Percentiles rank a stretch among this genome's conserved stretches.
Conservation (phyloP, 1,140 invertebrate genomes). For the Monochamus saltuarius region DNA sequence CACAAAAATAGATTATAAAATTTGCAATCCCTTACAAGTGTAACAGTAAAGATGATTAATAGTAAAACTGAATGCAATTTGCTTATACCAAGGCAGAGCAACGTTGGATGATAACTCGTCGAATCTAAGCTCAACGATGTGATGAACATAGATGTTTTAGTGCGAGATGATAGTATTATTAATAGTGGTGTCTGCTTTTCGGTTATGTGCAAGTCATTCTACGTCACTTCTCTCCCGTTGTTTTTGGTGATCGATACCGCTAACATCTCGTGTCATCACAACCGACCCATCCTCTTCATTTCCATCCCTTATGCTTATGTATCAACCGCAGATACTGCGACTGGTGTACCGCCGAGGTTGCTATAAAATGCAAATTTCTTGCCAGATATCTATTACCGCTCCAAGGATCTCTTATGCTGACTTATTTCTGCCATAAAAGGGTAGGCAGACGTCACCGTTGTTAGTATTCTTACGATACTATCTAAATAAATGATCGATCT, state of each 20-base stretch:
- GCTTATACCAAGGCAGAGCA: neutral
- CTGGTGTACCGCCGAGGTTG: slow-evolving; percentile 3
- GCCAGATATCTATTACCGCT: slow-evolving; percentile 1
- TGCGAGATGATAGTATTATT: slow-evolving; percentile 35
- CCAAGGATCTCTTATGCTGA: neutral
- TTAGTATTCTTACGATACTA: too few relatives aligned
- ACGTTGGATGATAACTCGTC: slow-evolving; percentile 6
- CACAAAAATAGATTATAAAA: slow-evolving; percentile 12
- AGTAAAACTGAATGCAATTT: slow-evolving; percentile 13
- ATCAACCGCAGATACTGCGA: slow-evolving; percentile 7
- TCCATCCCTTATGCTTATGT: slow-evolving; percentile 1
- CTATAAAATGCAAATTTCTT: slow-evolving; percentile 6
- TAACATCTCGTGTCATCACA: slow-evolving; percentile 48
- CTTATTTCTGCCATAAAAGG: too few relatives aligned
- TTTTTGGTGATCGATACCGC: slow-evolving; percentile 48
- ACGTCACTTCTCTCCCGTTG: slow-evolving; percentile 47
- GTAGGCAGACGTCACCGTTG: too few relatives aligned
- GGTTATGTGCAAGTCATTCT: slow-evolving; percentile 50
- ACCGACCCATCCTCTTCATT: slow-evolving; percentile 20
- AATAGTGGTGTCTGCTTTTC: slow-evolving; percentile 48
- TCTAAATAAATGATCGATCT: too few relatives aligned
- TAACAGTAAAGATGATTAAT: slow-evolving; percentile 17
- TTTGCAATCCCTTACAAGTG: slow-evolving; percentile 16
- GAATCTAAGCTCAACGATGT: slow-evolving; percentile 15
- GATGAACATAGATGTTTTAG: slow-evolving; percentile 20